These are phyloP conservation scores for Brachionichthys hirsutus DNA, from an alignment of 2,113 vertebrate genomes.

Conservation along the genomic window DNA sequence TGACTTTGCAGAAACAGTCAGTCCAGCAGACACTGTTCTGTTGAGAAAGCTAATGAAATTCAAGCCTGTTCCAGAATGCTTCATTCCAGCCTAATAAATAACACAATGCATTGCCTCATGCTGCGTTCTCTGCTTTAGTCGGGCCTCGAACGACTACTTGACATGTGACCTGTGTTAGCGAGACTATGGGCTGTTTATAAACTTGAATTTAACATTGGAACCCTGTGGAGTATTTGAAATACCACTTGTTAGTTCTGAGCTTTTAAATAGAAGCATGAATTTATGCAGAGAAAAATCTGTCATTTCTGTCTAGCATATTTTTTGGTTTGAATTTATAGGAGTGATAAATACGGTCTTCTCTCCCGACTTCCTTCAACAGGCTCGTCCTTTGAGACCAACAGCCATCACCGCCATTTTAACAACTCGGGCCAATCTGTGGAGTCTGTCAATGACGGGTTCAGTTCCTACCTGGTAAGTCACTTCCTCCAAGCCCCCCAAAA, in stretches of 20 bases:
- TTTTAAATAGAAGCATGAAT: slow-evolving; percentile 18
- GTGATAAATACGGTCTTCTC: slow-evolving; percentile 41
- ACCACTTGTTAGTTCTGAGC: slow-evolving; percentile 21
- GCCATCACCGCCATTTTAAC: slow-evolving; percentile 83
- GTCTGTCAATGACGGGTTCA: slow-evolving; percentile 86
- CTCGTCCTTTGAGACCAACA: slow-evolving; percentile 93
- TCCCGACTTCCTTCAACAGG: slow-evolving; percentile 71
- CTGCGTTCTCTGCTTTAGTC: slow-evolving; percentile 39
- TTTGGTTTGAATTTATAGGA: slow-evolving; percentile 11
- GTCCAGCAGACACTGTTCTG: slow-evolving; percentile 64
- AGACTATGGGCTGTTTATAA: slow-evolving; percentile 56
- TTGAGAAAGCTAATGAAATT: slow-evolving; percentile 75
- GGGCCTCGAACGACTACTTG: slow-evolving; percentile 38
- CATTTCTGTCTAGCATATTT: not conserved
- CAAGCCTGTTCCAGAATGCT: slow-evolving; percentile 64
- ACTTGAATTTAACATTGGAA: slow-evolving; percentile 55
- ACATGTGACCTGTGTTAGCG: slow-evolving; percentile 58
- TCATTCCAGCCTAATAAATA: slow-evolving; percentile 69
- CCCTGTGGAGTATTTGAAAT: slow-evolving; percentile 34
- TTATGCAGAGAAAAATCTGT: slow-evolving; percentile 7
- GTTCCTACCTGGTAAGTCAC: slow-evolving; percentile 89
- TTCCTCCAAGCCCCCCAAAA: not conserved
- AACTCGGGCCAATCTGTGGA: slow-evolving; percentile 84
- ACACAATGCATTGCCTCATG: slow-evolving; percentile 43
- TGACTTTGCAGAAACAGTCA: slow-evolving; percentile 63